phyloP scores from a whole-genome alignment of 2,113 vertebrate genomes.

The Tauraco erythrolophus region DNA sequence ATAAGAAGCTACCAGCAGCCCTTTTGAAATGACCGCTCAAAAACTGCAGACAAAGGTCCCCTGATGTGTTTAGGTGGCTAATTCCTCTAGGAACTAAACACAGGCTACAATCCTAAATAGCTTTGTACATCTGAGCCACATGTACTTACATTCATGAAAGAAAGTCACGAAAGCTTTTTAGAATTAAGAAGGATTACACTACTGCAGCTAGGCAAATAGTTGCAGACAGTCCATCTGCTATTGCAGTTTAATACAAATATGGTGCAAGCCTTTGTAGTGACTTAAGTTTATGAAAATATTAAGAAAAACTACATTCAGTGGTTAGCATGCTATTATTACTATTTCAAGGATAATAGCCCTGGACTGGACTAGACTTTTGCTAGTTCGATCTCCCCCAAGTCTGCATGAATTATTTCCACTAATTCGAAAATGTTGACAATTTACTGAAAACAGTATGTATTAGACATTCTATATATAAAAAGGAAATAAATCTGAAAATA shows the following conservation, averaged over 20 bases:
- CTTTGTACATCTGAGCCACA: neutral
- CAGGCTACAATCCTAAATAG: neutral
- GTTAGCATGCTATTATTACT: neutral
- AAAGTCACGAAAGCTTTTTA: neutral
- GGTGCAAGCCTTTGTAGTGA: neutral
- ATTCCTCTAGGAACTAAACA: neutral
- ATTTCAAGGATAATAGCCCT: neutral
- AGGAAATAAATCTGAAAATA: neutral
- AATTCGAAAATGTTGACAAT: neutral
- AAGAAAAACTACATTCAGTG: neutral
- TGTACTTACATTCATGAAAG: neutral
- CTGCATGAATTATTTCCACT: neutral
- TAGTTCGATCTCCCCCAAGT: neutral
- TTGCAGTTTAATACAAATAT: neutral
- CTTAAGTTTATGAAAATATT: conserved; percentile 7
- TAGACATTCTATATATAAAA: neutral
- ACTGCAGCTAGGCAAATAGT: neutral
- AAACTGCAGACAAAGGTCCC: neutral
- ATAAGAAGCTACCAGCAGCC: neutral
- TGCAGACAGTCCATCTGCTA: neutral
- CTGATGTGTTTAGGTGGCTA: neutral
- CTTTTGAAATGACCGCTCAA: neutral
- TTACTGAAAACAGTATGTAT: neutral
- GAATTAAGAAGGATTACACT: neutral
- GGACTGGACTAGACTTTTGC: neutral